Percentiles rank a stretch among this genome's conserved stretches.
Conservation (phyloP, 2,113 vertebrate genomes). For the Sigmodon hispidus region DNA sequence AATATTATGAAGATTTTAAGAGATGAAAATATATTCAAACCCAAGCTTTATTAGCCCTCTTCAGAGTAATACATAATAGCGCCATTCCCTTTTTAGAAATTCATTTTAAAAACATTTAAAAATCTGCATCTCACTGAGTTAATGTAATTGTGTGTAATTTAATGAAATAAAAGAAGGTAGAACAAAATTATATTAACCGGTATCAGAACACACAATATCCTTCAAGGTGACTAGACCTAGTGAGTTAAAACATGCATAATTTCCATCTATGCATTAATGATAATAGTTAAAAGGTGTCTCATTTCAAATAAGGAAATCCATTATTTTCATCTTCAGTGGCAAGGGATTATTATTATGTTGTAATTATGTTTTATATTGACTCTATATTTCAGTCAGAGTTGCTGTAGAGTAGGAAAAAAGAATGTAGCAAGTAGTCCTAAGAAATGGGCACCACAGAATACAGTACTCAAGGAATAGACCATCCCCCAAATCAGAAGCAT, state of each 20-base stretch:
- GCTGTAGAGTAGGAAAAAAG: conserved; percentile 50
- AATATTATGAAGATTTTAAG: neutral
- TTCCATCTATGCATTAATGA: conserved; percentile 66
- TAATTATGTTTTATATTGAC: conserved; percentile 68
- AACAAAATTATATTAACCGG: conserved; percentile 49
- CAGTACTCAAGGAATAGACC: neutral
- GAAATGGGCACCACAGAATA: neutral
- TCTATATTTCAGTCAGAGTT: conserved; percentile 71
- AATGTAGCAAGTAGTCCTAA: conserved; percentile 43
- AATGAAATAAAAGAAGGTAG: conserved; percentile 63
- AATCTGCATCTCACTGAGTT: conserved; percentile 47
- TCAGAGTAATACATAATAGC: conserved; percentile 8
- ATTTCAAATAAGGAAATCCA: conserved; percentile 63
- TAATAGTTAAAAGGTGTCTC: conserved; percentile 59
- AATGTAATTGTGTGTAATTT: conserved; percentile 63
- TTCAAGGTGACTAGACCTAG: conserved; percentile 52
- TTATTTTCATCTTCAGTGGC: conserved; percentile 65
- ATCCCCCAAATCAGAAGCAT: neutral
- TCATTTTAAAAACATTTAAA: conserved; percentile 47
- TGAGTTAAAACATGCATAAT: conserved; percentile 61
- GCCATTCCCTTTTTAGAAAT: conserved; percentile 55
- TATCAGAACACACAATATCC: conserved; percentile 49
- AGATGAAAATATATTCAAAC: neutral
- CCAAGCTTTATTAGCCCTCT: conserved; percentile 35
- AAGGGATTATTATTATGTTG: conserved; percentile 67